These are phyloP conservation scores for Heteromurus nitidus DNA, from an alignment of 2,888 invertebrate genomes.

Conservation along the genomic window DNA sequence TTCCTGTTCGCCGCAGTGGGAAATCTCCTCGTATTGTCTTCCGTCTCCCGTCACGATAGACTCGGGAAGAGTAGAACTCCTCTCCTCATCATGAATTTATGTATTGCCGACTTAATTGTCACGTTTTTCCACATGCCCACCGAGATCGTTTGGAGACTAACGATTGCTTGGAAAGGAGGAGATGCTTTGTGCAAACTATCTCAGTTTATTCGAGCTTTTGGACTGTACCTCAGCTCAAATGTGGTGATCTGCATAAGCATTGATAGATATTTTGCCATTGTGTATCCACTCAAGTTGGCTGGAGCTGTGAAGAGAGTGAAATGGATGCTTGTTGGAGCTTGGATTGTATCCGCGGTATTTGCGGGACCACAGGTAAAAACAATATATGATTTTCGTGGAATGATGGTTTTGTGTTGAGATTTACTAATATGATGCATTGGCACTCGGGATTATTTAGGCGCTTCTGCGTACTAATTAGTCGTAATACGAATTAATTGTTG, in stretches of 20 bases:
- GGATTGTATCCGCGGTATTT: constrained; percentile 82
- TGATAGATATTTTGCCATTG: constrained; percentile 86
- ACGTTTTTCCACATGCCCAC: constrained; percentile 85
- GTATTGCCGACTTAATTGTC: constrained; percentile 87
- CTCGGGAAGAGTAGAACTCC: constrained; percentile 84
- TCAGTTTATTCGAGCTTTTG: constrained; percentile 84
- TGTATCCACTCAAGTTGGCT: constrained; percentile 83
- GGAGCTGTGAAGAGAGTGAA: constrained; percentile 83
- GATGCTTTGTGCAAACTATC: constrained; percentile 84
- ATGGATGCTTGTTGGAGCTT: constrained; percentile 82
- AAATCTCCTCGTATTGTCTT: constrained; percentile 84
- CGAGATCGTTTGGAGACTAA: constrained; percentile 80
- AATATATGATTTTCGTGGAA: not conserved
- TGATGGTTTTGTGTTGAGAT: not conserved
- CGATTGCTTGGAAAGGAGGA: constrained; percentile 87
- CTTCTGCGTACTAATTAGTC: not conserved
- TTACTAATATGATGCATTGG: not conserved
- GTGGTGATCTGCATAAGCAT: constrained; percentile 86
- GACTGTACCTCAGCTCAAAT: constrained; percentile 85
- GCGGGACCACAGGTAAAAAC: constrained; percentile 83
- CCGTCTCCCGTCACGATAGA: constrained; percentile 77
- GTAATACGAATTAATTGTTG: too few species aligned
- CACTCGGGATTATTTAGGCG: not conserved
- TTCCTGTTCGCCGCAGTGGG: constrained; percentile 83
- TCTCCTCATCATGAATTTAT: constrained; percentile 85